Evolutionary conservation across 2,888 invertebrate genomes (phyloP), one percentile per base, ranked within the genome.

Genomic region (Leptarthrus brevirostris): DNA sequence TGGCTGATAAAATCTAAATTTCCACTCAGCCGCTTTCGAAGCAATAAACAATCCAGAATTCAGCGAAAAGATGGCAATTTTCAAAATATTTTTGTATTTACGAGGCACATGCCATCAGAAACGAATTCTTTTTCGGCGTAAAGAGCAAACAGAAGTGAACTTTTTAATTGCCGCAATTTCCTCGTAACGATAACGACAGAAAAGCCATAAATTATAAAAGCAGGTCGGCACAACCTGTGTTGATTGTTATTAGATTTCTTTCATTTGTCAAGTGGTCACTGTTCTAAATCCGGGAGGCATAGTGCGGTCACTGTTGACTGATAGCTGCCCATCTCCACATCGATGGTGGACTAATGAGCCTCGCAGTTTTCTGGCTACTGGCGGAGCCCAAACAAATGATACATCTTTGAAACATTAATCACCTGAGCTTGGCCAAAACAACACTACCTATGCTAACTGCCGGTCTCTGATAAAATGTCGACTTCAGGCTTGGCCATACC

Each of bases 321-420:
- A 56, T 56, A 30, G 18, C 56, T 34, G 30, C 30, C 16, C 26
- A 16, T 40, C 40, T 18, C 30, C 16, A 30, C 26, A 30, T 56
- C 56, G 56, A 30, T 56, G 30, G 16, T 16, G 18, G 56, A 30
- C 56, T 56, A 56, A 56, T 56, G 56, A 56, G 30, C 56, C 30
- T 56, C 16, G 30, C 56, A 34, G 34, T 56, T 58, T 18, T 58
- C 58, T 18, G 20, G 18, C 16, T 18, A 2, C 40, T 34, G 36
- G 10, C 36, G 36, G 18, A n/a, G 58, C 26, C 36, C 14, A 36
- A 36, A 58, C 36, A 58, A 58, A 58, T 58, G 14, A 16, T 34
- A 36, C 36, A 34, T 58, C 36, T 34, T 34, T 8, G 10, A 36
- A 16, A 12, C 58, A 58, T 34, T 58, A 34, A 58, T 34, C 36